phyloP scores from a whole-genome alignment of 1,140 invertebrate genomes.

The Vanessa atalanta region DNA sequence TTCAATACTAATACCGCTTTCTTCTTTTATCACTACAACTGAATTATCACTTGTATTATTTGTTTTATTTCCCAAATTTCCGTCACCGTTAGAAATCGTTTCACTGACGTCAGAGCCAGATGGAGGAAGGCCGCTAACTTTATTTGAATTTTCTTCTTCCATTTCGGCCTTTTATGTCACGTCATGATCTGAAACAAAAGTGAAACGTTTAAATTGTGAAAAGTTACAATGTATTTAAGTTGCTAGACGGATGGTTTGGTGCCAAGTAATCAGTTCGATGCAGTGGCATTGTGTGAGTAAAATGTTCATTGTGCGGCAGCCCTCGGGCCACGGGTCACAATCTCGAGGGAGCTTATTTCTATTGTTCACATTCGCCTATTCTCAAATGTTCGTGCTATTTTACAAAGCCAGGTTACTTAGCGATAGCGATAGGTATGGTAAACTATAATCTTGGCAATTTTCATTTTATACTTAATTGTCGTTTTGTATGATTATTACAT shows the following conservation, averaged over 20 bases:
- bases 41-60: constrained; percentile 44
- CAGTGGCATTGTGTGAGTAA: constrained; percentile 48
- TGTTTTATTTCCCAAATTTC: constrained; percentile 41
- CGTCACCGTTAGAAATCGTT: constrained; percentile 39
- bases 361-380: constrained; percentile 58
- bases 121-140: constrained; percentile 39
- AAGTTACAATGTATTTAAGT: constrained; percentile 28
- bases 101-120: constrained; percentile 43
- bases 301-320: constrained; percentile 54
- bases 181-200: constrained; percentile 72
- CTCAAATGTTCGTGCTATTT: constrained; percentile 44
- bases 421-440: neutral
- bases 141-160: constrained; percentile 61
- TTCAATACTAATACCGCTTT: constrained; percentile 52
- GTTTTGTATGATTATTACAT: too few relatives aligned
- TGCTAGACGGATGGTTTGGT: constrained; percentile 35
- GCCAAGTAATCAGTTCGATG: constrained; percentile 54
- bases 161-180: constrained; percentile 61
- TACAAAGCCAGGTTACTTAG: constrained; percentile 23
- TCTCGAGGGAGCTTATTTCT: constrained; percentile 58
- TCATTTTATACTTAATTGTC: neutral
- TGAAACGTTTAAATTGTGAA: constrained; percentile 25
- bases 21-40: constrained; percentile 51
- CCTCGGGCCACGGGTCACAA: constrained; percentile 46
- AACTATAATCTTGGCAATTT: neutral